Evolutionary conservation across 2,113 vertebrate species (phyloP), one percentile per base, ranked within the genome.

Genomic region (Scalopus aquaticus): DNA sequence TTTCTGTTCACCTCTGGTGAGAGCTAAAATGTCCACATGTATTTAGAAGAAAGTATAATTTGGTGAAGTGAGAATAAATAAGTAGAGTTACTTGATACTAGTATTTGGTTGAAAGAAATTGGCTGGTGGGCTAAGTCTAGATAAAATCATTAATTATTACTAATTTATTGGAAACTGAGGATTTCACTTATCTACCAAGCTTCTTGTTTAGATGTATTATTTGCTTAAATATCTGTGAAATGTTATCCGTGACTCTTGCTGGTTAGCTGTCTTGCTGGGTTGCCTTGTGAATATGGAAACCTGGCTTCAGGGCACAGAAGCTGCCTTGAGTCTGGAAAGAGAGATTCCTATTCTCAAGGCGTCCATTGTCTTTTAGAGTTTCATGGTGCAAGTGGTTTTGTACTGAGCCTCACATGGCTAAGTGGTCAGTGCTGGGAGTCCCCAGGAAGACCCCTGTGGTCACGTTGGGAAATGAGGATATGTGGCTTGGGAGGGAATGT

Each of bases 1-100:
- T n/a, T 67, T 73, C 26, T 49, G 0, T 7, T 4, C 3, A 24
- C 2, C 37, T 19, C 54, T 0, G 3, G 35, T 46, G 9, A 0
- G 13, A 72, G 7, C 39, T 42, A 70, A 90, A 19, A 69, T 22
- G 54, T 19, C 46, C 65, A 49, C 46, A 62, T 74, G 8, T 49
- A 24, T n/a, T n/a, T n/a, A 79, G 60, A 87, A 26, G 49, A 28
- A 0, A 35, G 82, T 11, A 3, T 30, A 28, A 56, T 51, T 69
- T 13, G 1, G 22, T 46, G 39, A 44, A 39, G 11, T 86, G 51
- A 90, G 74, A 54, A 69, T 56, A 81, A 54, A 37, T 81, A 54
- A 49, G 46, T 49, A 49, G 46, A 11, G 12, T 44, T 39, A 44
- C 62, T 72, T 72, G 69, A n/a, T 26, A 72, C 73, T 37, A 88